These are phyloP conservation scores for Linepithema humile DNA, from an alignment of 1,140 invertebrate species.

Conservation along the genomic window DNA sequence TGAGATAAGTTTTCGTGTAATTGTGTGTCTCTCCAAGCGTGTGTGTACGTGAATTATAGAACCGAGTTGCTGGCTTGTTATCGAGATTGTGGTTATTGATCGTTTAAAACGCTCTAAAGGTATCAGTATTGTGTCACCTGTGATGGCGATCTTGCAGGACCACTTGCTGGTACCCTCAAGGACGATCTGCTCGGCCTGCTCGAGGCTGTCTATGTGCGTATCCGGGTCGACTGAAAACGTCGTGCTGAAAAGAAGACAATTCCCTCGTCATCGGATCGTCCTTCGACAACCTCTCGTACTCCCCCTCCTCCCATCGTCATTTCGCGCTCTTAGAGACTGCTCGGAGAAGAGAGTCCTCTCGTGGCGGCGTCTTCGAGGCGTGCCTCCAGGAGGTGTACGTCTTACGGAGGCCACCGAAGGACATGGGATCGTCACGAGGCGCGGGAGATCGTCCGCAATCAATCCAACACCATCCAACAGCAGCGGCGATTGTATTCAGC, in stretches of 20 bases:
- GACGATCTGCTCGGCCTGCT: constrained; percentile 98
- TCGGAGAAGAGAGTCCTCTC: neutral
- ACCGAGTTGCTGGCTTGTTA: constrained; percentile 13
- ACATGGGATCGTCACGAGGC: constrained; percentile 54
- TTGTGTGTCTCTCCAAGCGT: constrained; percentile 28
- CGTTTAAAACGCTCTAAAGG: constrained; percentile 62
- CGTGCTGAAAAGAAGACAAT: constrained; percentile 89
- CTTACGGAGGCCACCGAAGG: constrained; percentile 67
- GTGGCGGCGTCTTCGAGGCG: neutral
- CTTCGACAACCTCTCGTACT: constrained; percentile 71
- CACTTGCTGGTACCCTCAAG: constrained; percentile 99
- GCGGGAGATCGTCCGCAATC: constrained; percentile 43
- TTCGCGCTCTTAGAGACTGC: neutral
- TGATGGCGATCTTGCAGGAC: constrained; percentile 99
- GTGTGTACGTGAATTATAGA: constrained; percentile 29
- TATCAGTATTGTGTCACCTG: constrained; percentile 89
- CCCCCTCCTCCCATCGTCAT: neutral
- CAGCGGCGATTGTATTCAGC: constrained; percentile 49
- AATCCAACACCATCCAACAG: constrained; percentile 52
- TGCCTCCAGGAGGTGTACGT: constrained; percentile 26
- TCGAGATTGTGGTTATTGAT: constrained; percentile 62
- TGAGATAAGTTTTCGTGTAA: constrained; percentile 38
- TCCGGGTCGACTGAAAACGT: constrained; percentile 99
- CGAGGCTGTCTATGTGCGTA: constrained; percentile 99
- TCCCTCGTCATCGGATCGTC: constrained; percentile 75